Conservation (phyloP, 2,797 vertebrate species). For the Rachycentron canadum region DNA sequence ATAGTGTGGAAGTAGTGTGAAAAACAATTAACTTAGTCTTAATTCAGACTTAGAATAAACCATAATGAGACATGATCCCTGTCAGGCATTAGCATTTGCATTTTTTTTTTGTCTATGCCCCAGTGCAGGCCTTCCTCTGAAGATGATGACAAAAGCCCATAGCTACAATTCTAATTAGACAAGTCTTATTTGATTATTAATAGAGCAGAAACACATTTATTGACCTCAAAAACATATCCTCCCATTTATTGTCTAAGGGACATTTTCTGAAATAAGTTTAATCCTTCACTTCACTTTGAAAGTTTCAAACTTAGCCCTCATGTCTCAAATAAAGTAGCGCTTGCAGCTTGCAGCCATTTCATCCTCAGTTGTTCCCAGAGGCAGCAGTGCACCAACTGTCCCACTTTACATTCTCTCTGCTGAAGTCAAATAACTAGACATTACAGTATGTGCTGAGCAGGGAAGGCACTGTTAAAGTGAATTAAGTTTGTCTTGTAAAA, state of each 20-base stretch:
- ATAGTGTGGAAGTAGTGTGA: background rate
- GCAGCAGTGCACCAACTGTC: background rate
- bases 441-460: background rate
- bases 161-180: background rate
- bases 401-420: slow-evolving; percentile 8
- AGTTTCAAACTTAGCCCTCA: background rate
- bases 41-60: background rate
- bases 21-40: background rate
- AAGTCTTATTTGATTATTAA: background rate
- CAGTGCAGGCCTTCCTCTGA: background rate
- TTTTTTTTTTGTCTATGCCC: background rate
- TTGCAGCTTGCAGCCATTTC: background rate
- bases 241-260: background rate
- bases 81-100: background rate
- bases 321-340: background rate
- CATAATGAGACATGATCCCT: background rate
- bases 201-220: background rate
- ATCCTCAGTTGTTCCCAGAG: background rate
- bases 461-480: background rate
- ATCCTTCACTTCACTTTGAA: background rate
- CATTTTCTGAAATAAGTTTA: background rate
- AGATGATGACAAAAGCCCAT: background rate
- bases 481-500: background rate
- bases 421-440: background rate
- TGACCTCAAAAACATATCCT: background rate